Evolutionary conservation across 2,888 invertebrate genomes (phyloP), one percentile per base, ranked within the genome.

Genomic region (Pheosia gnoma): DNA sequence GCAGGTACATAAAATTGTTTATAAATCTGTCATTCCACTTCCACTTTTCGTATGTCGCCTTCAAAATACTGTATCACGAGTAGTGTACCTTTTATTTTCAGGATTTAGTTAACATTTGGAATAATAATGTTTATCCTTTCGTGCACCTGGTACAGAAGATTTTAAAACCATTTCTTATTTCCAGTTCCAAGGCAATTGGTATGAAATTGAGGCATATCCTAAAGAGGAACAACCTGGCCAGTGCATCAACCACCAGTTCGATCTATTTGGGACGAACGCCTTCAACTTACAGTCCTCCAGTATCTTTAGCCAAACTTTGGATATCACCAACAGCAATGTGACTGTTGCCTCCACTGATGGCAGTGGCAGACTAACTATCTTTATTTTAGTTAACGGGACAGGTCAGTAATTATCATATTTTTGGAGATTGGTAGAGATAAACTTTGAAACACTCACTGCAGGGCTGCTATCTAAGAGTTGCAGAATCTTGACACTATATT

Each of bases 151-250:
- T 39, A 39, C 7, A 3, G 39, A 1, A 39, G 39, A 13, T 25
- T 4, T 13, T 51, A 6, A 51, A 51, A 51, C 13, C 7, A 25
- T 7, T 51, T 36, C 36, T 52, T 41, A 8, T 25, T 56, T 41
- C 10, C 10, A 88, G 88, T 88, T 87, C 68, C 57, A 67, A 69
- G 88, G 87, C 1, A 53, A 62, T 0, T 88, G 88, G 88, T 66
- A 84, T 43, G 87, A 88, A 72, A 80, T 83, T n/a, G 69, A 81
- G 66, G 75, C 86, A 0, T 88, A 88, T 58, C 85, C 88, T 0
- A 85, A 85, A 60, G 81, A 71, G 0, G 71, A 82, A 43, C 80
- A 83, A 62, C 63, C 71, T 0, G 89, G 90, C 0, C 80, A 88
- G 55, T 91, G 91, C 60, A 70, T 88, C 57, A 84, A 71, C 58